Percentiles rank a stretch among this genome's conserved stretches.
Conservation (phyloP, 2,113 vertebrate species). For the Psilopsiagon aymara region DNA sequence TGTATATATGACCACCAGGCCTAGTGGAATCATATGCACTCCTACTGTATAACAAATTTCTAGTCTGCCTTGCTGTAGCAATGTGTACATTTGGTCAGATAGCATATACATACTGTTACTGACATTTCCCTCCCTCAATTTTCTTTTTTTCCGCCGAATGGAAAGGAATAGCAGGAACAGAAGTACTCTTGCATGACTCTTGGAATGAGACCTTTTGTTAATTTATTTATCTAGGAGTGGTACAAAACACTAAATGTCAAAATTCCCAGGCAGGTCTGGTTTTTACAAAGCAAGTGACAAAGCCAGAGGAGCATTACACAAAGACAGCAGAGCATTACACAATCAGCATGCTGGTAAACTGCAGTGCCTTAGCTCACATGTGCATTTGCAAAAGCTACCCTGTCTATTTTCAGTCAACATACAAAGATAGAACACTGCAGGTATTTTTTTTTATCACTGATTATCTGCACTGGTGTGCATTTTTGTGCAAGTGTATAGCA, state of each 20-base stretch:
- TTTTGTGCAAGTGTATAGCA: background rate
- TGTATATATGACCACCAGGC: background rate
- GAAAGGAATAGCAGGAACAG: background rate
- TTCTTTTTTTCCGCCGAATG: background rate
- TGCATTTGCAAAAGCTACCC: background rate
- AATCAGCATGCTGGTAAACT: background rate
- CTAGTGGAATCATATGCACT: rapidly evolving
- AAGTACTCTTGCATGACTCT: background rate
- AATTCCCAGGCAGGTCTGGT: background rate
- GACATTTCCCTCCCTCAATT: background rate
- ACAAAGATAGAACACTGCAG: background rate
- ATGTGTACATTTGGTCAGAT: background rate
- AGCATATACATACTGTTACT: background rate
- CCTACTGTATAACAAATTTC: background rate
- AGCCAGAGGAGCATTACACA: background rate
- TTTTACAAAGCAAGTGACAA: background rate
- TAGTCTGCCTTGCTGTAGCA: background rate
- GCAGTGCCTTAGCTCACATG: rapidly evolving
- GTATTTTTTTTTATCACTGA: background rate
- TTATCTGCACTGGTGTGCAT: rapidly evolving
- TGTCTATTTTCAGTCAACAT: background rate
- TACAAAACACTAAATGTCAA: background rate
- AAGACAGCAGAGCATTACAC: background rate
- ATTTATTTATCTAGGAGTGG: background rate
- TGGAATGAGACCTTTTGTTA: background rate